phyloP scores from a whole-genome alignment of 2,113 vertebrate species.

The Colius striatus region DNA sequence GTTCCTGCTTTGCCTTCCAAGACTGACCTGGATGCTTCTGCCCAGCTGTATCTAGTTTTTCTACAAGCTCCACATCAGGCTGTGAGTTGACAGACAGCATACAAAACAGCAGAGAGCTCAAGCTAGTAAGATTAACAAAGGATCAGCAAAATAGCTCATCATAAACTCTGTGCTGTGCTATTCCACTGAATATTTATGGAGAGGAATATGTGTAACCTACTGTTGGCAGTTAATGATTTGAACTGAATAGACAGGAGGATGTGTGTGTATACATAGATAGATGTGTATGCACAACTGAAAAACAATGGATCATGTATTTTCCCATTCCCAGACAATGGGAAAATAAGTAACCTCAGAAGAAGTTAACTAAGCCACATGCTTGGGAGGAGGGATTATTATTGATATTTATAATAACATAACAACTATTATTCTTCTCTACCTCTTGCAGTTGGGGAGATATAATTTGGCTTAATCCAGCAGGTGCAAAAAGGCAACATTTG shows the following conservation, averaged over 20 bases:
- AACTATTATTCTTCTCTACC: not conserved
- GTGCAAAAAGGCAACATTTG: not conserved
- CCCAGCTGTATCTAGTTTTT: not conserved
- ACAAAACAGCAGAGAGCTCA: not conserved
- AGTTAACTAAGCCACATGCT: not conserved
- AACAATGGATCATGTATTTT: fast-evolving
- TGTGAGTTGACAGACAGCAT: not conserved
- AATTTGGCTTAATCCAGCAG: not conserved
- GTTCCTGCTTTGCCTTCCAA: not conserved
- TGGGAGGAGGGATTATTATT: not conserved
- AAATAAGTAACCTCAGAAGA: not conserved
- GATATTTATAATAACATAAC: not conserved
- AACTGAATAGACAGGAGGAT: not conserved
- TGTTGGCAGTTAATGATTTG: not conserved
- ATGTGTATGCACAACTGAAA: not conserved
- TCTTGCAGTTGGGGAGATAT: not conserved
- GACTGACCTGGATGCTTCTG: not conserved
- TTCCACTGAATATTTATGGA: not conserved
- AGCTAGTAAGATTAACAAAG: not conserved
- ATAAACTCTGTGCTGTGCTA: not conserved
- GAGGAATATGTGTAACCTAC: not conserved
- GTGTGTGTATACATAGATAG: not conserved
- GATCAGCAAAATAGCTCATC: not conserved
- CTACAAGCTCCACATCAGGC: not conserved
- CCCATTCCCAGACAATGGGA: not conserved